Base-by-base conservation (phyloP, 2,888 invertebrate species). In the Drosophila rellima region DNA sequence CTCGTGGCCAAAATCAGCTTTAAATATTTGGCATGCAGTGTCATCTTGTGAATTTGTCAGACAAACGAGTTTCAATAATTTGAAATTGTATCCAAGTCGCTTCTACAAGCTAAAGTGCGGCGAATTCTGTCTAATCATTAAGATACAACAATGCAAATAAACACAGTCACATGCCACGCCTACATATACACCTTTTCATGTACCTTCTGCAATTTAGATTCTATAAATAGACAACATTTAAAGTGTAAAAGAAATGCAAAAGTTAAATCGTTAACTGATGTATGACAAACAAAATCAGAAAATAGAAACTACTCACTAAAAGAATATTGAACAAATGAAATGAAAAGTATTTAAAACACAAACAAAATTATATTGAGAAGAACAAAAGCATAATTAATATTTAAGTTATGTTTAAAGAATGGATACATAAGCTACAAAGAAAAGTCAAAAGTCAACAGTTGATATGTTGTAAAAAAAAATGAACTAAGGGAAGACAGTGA, bases 361-460 rank as follows among this genome's bases (percentile, higher is more conserved):
- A 63, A 80, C 68, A 73, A 77, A 70, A 70, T 66, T 82, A 78
- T 70, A 72, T 80, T 64, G 70, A 60, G 39, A 74, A 61, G 56
- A 52, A 64, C 47, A 40, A 74, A 74, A 51, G 69, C 70, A 83
- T 78, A 83, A 76, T 77, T 89, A 81, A 85, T 75, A 68, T 80
- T 71, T 85, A 88, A 73, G 80, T 78, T 88, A 88, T 77, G 80
- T 88, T 83, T 86, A 84, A 88, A 74, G 63, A 76, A 68, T 44
- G 66, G 67, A 80, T 74, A 74, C 82, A 77, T 84, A 75, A 87
- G 76, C 73, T 82, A 79, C 74, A 82, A 74, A 77, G 73, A 71
- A 83, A 80, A 80, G 88, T 88, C 74, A 71, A 84, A 82, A 87
- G 80, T 84, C 88, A 87, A 88, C 81, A 88, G 78, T 88, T 88